A percentile compares a stretch with the other conserved stretches of the same genome.
Conservation (phyloP, 2,797 vertebrate species). For the Oreortyx pictus region DNA sequence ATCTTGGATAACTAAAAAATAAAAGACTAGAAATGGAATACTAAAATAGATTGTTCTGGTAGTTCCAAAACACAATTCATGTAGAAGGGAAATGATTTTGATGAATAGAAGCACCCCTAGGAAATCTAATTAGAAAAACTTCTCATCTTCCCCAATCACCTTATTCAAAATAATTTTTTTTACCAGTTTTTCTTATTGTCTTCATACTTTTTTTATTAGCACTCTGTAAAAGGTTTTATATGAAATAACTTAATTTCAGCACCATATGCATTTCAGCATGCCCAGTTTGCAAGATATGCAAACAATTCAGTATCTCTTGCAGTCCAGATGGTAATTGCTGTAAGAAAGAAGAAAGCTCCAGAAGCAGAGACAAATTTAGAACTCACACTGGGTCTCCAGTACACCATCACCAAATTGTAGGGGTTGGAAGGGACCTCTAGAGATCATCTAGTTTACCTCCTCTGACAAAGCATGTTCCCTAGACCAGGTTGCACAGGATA, state of each 20-base stretch:
- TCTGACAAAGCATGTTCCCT: too few relatives aligned
- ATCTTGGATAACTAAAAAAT: neutral
- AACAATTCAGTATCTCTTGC: neutral
- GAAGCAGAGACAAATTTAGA: neutral
- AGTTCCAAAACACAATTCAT: neutral
- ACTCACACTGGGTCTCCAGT: neutral
- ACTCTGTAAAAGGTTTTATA: neutral
- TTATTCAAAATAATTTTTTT: neutral
- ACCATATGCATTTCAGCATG: too few relatives aligned
- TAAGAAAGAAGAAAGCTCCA: neutral
- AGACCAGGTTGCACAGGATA: neutral
- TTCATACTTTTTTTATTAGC: neutral
- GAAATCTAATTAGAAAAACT: neutral
- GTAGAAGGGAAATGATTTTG: neutral
- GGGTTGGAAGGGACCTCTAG: too few relatives aligned
- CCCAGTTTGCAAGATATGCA: too few relatives aligned
- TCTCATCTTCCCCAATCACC: neutral
- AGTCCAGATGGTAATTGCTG: neutral
- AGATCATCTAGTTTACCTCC: too few relatives aligned
- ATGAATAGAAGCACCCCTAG: neutral
- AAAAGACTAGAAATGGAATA: neutral
- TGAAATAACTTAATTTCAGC: neutral
- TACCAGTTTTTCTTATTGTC: neutral
- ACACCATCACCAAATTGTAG: neutral
- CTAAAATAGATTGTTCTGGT: neutral